Evolutionary conservation across 2,113 vertebrate genomes (phyloP), one percentile per base, ranked within the genome.

Genomic region (Calidris pygmaea): DNA sequence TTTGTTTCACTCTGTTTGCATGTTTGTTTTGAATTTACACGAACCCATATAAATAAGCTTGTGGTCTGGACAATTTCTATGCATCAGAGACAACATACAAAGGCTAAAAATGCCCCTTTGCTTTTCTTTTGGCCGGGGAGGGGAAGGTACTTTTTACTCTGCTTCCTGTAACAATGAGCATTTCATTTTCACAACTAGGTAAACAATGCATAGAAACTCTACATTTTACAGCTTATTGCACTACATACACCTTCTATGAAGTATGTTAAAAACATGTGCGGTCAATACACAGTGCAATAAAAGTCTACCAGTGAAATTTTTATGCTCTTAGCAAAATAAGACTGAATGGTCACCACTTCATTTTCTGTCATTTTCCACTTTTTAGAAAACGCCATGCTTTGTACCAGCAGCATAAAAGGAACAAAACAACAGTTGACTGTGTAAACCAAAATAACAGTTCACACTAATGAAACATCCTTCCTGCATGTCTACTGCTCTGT

Each of bases 1-100:
- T 93, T 79, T 91, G 45, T 90, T 83, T 52, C 8, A 9, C 59
- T 58, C 71, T 87, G 75, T 78, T 75, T 70, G 66, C 62, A 82
- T 89, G 45, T 58, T 94, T 95, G 77, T 56, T 93, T 92, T 92
- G 52, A 84, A 90, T 89, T 74, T 89, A 66, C 70, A 93, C n/a
- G 39, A 75, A 70, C n/a, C 62, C 34, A 72, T 7, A 48, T 89
- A 88, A 60, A 56, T 50, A 89, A n/a, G 10, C 15, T 47, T 94
- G 75, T 48, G 63, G 22, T 73, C 52, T 77, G 67, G 63, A 85
- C 78, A 52, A 43, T 85, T 93, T 90, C 62, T 58, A 94, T 81
- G 77, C 19, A 79, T 39, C 82, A 90, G 20, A 11, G 21, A 70
- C 45, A 96, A 88, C 4, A 55, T 34, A 70, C 1, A 41, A 37